phyloP scores from a whole-genome alignment of 2,113 vertebrate genomes.

The Saccopteryx leptura region DNA sequence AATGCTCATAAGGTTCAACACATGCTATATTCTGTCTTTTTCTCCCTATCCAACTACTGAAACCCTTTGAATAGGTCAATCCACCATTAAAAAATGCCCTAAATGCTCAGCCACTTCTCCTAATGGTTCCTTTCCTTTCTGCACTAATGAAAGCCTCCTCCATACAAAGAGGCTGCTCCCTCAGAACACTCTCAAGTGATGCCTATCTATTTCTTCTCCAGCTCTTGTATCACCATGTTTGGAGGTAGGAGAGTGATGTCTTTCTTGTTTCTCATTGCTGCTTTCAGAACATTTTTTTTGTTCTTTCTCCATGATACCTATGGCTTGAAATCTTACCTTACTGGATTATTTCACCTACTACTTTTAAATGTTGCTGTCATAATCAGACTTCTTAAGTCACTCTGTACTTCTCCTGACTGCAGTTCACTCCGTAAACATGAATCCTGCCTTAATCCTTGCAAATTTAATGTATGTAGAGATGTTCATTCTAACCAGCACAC shows the following conservation, averaged over 20 bases:
- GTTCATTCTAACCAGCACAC: not conserved
- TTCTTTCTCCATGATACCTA: not conserved
- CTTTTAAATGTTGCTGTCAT: not conserved
- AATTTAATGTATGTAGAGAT: not conserved
- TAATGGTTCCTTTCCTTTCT: not conserved
- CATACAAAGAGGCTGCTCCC: not conserved
- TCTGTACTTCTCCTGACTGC: not conserved
- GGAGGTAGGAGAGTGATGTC: not conserved
- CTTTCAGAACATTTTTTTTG: slow-evolving; percentile 22
- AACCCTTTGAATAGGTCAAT: not conserved
- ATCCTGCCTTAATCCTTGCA: not conserved
- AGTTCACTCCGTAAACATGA: not conserved
- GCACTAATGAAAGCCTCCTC: not conserved
- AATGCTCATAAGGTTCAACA: not conserved
- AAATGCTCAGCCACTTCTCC: not conserved
- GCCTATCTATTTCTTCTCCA: not conserved
- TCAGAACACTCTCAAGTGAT: not conserved
- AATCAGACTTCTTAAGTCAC: not conserved
- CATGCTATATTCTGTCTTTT: not conserved
- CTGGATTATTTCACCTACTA: not conserved
- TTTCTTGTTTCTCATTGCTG: slow-evolving; percentile 8
- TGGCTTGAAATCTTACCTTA: not conserved
- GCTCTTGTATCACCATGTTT: not conserved
- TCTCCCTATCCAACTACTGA: not conserved
- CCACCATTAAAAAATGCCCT: not conserved